phyloP scores from a whole-genome alignment of 2,797 vertebrate genomes.

The Myotis planiceps region DNA sequence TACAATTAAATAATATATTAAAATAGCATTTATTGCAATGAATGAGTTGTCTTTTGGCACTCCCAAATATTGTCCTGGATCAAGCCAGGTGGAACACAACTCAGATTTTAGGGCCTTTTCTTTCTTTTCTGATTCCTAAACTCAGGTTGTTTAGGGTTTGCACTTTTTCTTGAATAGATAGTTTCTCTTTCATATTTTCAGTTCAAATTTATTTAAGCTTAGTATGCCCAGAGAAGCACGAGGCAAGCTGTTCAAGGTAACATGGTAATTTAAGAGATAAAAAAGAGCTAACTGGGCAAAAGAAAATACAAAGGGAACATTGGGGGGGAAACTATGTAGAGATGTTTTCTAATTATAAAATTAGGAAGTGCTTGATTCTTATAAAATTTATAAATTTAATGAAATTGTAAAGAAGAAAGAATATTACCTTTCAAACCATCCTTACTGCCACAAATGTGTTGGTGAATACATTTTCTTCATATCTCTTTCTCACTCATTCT shows the following conservation, averaged over 20 bases:
- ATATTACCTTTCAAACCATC: neutral
- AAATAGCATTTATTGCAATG: neutral
- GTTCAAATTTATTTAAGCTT: neutral
- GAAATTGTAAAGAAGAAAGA: neutral
- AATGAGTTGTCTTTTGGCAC: neutral
- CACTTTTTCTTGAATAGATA: neutral
- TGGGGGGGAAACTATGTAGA: neutral
- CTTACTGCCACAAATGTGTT: neutral
- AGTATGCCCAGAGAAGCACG: neutral
- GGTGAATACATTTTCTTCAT: neutral
- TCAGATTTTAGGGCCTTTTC: neutral
- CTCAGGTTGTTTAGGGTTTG: neutral
- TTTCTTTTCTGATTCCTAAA: neutral
- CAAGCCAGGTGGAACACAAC: neutral
- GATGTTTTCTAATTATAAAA: neutral
- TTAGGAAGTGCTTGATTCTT: neutral
- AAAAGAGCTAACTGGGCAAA: neutral
- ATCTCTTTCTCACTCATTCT: neutral
- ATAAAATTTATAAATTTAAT: slow-evolving; percentile 7
- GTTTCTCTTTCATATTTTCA: neutral
- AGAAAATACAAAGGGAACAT: neutral
- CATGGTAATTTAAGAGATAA: neutral
- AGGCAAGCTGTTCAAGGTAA: neutral
- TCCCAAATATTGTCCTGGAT: neutral
- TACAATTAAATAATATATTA: neutral